These are phyloP conservation scores for Clavelina lepadiformis DNA, from an alignment of 23 tunicate genomes.

Conservation along the genomic window DNA sequence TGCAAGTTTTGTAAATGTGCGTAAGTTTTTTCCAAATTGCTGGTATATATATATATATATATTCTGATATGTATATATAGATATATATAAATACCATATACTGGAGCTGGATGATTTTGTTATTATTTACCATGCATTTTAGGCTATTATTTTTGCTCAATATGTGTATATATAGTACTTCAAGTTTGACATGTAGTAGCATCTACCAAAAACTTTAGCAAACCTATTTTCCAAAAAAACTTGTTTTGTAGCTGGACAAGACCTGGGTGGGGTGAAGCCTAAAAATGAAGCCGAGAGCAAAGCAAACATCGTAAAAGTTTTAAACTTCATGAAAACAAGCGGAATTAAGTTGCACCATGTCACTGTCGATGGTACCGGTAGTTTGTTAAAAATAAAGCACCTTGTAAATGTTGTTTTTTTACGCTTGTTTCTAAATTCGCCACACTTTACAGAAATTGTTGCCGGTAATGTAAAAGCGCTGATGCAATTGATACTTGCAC, in stretches of 20 bases:
- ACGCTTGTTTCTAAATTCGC: neutral
- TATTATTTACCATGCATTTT: neutral
- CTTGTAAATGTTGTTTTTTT: neutral
- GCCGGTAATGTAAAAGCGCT: conserved; percentile 58
- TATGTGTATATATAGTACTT: no score
- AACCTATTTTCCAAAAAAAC: no score
- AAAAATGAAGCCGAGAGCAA: conserved; percentile 22
- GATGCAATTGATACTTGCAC: conserved; percentile 73
- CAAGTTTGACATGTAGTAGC: no score
- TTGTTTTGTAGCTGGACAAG: conserved; percentile 38
- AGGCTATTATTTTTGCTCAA: no score
- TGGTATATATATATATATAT: neutral
- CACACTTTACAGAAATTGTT: conserved; percentile 29
- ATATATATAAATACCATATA: neutral
- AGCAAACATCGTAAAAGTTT: conserved; percentile 33
- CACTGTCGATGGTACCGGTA: conserved; percentile 42
- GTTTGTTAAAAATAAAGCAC: neutral
- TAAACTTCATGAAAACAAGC: conserved; percentile 46
- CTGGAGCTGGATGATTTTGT: neutral
- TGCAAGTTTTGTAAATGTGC: no score
- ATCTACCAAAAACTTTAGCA: no score
- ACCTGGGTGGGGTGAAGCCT: conserved; percentile 11
- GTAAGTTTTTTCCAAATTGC: no score
- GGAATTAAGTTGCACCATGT: conserved; percentile 46
- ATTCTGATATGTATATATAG: neutral